A percentile compares a stretch with the other conserved stretches of the same genome.
phyloP scores from a whole-genome alignment of 2,888 invertebrate genomes.

The Ornithoptera priamus region DNA sequence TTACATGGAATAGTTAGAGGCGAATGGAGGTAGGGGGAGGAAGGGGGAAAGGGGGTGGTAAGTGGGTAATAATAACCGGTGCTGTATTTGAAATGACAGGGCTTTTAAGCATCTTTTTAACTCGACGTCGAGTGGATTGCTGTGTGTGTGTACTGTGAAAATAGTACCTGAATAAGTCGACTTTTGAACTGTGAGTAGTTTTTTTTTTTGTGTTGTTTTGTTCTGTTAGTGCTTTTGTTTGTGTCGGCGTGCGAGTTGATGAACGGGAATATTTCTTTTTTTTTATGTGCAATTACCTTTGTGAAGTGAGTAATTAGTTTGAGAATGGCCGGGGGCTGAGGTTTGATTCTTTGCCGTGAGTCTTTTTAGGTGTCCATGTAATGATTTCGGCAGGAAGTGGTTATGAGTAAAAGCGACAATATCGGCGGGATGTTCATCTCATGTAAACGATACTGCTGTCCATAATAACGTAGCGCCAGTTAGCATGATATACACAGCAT shows the following conservation, averaged over 20 bases:
- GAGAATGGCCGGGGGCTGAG: neutral
- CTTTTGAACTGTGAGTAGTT: conserved; percentile 33
- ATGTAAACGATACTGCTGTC: no score
- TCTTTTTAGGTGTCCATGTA: no score
- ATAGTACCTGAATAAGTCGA: conserved; percentile 36
- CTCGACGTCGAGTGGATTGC: conserved; percentile 40
- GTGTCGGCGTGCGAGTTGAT: conserved; percentile 8
- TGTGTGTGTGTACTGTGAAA: conserved; percentile 35
- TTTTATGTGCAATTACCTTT: neutral
- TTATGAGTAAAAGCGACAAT: no score
- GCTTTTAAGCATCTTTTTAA: conserved; percentile 55
- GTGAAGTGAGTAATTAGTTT: neutral
- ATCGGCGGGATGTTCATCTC: no score
- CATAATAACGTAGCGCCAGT: no score
- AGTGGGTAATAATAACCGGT: conserved; percentile 72
- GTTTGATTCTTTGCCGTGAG: no score
- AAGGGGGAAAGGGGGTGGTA: conserved; percentile 43
- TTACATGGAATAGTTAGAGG: conserved; percentile 44
- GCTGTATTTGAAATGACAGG: conserved; percentile 55
- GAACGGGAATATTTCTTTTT: neutral
- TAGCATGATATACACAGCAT: no score
- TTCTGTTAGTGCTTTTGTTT: conserved; percentile 13
- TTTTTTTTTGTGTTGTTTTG: conserved; percentile 29
- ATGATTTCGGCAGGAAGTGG: no score
- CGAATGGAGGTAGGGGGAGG: conserved; percentile 34